Conservation (phyloP, 1,140 invertebrate genomes). For the Nomia melanderi region DNA sequence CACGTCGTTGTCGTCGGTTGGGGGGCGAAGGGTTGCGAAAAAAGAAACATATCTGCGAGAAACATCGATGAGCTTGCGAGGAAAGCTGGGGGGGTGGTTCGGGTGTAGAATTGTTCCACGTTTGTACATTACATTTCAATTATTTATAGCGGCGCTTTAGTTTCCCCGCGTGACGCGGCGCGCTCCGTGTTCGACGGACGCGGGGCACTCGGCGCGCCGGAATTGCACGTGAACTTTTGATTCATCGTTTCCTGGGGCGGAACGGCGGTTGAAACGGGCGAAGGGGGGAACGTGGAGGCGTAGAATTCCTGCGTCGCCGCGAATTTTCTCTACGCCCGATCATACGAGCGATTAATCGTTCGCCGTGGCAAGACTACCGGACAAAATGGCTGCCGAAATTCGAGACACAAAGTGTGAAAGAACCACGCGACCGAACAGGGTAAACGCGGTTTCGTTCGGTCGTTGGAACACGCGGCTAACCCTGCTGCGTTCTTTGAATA, state of each 20-base stretch:
- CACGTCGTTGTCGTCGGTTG: conserved; percentile 49
- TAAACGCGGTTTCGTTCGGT: background rate
- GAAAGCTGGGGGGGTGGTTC: conserved; percentile 51
- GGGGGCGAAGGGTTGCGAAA: background rate
- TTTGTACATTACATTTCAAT: conserved; percentile 58
- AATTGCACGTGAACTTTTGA: conserved; percentile 31
- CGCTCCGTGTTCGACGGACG: conserved; percentile 52
- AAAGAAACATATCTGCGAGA: conserved; percentile 24
- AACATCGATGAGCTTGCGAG: conserved; percentile 56
- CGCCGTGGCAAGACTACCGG: background rate
- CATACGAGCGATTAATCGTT: background rate
- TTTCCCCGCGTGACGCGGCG: conserved; percentile 50
- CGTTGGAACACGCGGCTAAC: conserved; percentile 19
- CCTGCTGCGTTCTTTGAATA: too few relatives aligned
- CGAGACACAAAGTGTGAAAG: too few relatives aligned
- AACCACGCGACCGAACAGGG: background rate
- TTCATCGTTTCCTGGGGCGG: conserved; percentile 24
- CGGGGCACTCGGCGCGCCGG: background rate
- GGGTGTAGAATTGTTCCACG: conserved; percentile 39
- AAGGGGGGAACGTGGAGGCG: background rate
- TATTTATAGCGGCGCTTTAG: conserved; percentile 39
- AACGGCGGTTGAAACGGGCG: too few relatives aligned
- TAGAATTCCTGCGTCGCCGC: background rate
- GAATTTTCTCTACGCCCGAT: background rate
- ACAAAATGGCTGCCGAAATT: too few relatives aligned